Evolutionary conservation across 2,797 vertebrate species (phyloP), one percentile per base, ranked within the genome.

Genomic region (Fratercula arctica): DNA sequence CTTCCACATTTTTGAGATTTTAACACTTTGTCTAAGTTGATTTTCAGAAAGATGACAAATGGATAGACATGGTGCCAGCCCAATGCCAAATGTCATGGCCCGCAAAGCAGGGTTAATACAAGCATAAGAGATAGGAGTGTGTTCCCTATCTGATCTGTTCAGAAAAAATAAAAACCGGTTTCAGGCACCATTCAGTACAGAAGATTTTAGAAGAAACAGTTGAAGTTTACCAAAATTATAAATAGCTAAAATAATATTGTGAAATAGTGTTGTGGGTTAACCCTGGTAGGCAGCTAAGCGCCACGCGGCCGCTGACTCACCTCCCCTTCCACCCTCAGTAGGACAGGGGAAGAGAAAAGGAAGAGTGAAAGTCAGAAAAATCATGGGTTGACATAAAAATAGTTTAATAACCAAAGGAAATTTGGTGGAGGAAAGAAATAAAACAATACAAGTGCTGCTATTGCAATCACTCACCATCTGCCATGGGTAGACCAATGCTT

Each of bases 221-320:
- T 85, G 21, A 88, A n/a, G 6, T 64, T 85, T 79, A 75, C 21
- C 18, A 37, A 48, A 93, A 37, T 50, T 54, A 66, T 39, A 76
- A 60, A 26, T 72, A 75, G 23, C 25, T 80, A 59, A 89, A 74
- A 68, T 64, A 69, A 75, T 75, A 64, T 8, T 41, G 21, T 57
- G 68, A 75, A 89, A 75, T 39, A n/a, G 25, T 35, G 29, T 69
- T 1, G 1, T 14, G 33, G 8, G 4, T 78, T 84, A 60, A 56
- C 17, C 14, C 54, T 1, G 0, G 33, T 56, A 57, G 67, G 50
- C 48, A 68, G 13, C 24, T 50, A 61, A 50, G 26, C 0, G 1
- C 54, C 19, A 39, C 4, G 19, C 28, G 73, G 46, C 46, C 2
- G 4, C 41, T 92, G 31, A 19, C 26, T 77, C 39, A 51, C 33